These are phyloP conservation scores for Dermatophagoides farinae DNA, from an alignment of 1,140 invertebrate genomes.

Conservation along the genomic window DNA sequence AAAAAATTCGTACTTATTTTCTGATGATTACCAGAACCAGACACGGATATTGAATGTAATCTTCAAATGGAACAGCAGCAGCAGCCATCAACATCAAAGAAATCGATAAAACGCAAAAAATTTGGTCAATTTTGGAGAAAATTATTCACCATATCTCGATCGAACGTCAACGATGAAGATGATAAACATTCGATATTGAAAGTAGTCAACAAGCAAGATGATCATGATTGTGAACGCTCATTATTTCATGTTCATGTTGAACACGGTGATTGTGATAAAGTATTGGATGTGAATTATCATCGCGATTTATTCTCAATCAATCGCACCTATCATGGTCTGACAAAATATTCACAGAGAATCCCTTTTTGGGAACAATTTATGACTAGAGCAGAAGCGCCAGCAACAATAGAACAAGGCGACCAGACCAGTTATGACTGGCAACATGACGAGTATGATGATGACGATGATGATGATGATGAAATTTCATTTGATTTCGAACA, in stretches of 20 bases:
- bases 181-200: neutral
- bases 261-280: neutral
- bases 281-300: neutral
- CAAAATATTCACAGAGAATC: conserved; percentile 44
- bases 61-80: no score
- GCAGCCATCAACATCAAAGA: no score
- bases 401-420: no score
- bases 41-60: no score
- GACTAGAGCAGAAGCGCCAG: conserved; percentile 18
- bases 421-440: no score
- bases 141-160: neutral
- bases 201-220: no score
- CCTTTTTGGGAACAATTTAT: conserved; percentile 20
- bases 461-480: no score
- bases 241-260: neutral
- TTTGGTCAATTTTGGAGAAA: neutral
- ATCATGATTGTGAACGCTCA: neutral
- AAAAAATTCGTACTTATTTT: neutral
- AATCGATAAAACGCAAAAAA: conserved; percentile 3
- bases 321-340: conserved; percentile 74
- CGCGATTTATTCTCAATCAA: conserved; percentile 22
- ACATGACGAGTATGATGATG: no score
- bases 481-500: no score
- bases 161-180: neutral
- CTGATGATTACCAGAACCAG: no score